Percentiles rank a stretch among this genome's conserved stretches.
Evolutionary conservation across 35 echinoderm and acorn worm species (phyloP).

Genomic region (Hemicentrotus pulcherrimus): DNA sequence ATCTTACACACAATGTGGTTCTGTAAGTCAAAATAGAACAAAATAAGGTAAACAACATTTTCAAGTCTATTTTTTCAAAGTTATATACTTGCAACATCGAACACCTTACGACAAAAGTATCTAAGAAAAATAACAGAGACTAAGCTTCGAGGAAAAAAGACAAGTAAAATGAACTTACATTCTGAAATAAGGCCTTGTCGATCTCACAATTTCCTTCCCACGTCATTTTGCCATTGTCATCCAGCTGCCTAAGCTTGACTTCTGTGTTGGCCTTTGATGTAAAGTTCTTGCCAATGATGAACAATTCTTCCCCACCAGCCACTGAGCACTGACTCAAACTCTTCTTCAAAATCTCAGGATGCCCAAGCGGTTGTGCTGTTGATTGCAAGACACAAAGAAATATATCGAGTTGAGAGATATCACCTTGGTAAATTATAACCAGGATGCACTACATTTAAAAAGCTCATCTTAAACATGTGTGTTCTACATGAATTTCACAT

Average conservation of each 20-base stretch:
- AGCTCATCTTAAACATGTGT: neutral
- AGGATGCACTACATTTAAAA: neutral
- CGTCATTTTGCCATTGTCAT: slow-evolving; percentile 58
- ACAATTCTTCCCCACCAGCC: slow-evolving; percentile 88
- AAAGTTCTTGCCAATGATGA: slow-evolving; percentile 99
- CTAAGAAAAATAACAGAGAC: too few relatives aligned
- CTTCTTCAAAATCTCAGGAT: slow-evolving; percentile 97
- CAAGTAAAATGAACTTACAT: slow-evolving; percentile 63
- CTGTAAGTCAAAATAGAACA: slow-evolving; percentile 54
- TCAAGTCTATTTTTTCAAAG: too few relatives aligned
- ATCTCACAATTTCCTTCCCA: slow-evolving; percentile 91
- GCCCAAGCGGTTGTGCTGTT: slow-evolving; percentile 93
- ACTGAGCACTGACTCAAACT: slow-evolving; percentile 77
- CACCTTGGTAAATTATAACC: too few relatives aligned
- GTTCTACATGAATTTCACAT: neutral
- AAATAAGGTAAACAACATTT: neutral
- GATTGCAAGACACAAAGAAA: neutral
- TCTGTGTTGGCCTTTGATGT: slow-evolving; percentile 74
- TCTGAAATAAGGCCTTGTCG: slow-evolving; percentile 91
- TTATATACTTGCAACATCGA: too few relatives aligned
- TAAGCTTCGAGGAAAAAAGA: too few relatives aligned
- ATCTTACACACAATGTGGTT: slow-evolving; percentile 95
- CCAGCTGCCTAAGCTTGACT: slow-evolving; percentile 82
- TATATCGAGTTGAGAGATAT: neutral
- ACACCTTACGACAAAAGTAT: too few relatives aligned